Conservation (phyloP, 1,140 invertebrate species). For the Nasonia vitripennis region DNA sequence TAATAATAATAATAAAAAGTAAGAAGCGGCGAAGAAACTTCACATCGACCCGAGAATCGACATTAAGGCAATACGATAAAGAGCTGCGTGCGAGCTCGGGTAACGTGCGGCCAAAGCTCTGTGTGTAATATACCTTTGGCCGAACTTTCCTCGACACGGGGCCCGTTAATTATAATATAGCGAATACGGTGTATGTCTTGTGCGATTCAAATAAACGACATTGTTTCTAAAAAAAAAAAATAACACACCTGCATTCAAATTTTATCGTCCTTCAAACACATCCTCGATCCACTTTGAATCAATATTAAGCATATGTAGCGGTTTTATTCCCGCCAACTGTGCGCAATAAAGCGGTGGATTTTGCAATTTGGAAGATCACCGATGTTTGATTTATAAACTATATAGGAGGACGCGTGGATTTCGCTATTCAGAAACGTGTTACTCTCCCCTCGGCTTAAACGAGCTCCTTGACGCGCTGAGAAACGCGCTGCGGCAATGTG, state of each 20-base stretch:
- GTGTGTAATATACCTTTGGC: constrained; percentile 55
- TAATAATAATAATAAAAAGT: not conserved
- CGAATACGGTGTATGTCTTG: constrained; percentile 76
- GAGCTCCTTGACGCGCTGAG: constrained; percentile 45
- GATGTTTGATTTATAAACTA: constrained; percentile 41
- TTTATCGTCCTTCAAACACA: not conserved
- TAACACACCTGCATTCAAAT: not conserved
- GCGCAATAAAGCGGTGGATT: constrained; percentile 13
- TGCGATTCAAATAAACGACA: constrained; percentile 76
- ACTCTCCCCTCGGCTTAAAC: constrained; percentile 29
- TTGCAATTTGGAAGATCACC: constrained; percentile 18
- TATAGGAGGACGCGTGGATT: not conserved
- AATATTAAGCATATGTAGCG: not conserved
- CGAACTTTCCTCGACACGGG: constrained; percentile 62
- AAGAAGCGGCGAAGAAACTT: constrained; percentile 33
- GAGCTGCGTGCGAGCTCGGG: constrained; percentile 58
- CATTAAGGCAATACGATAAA: constrained; percentile 72
- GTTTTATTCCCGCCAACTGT: not conserved
- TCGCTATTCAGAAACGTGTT: constrained; percentile 33
- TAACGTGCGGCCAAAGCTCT: constrained; percentile 62
- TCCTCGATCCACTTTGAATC: not conserved
- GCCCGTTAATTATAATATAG: constrained; percentile 73
- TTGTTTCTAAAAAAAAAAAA: constrained; percentile 73
- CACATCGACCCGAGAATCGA: constrained; percentile 70
- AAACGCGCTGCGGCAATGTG: constrained; percentile 48